phyloP scores from a whole-genome alignment of 2,888 invertebrate species.

The Drosophila leonis region DNA sequence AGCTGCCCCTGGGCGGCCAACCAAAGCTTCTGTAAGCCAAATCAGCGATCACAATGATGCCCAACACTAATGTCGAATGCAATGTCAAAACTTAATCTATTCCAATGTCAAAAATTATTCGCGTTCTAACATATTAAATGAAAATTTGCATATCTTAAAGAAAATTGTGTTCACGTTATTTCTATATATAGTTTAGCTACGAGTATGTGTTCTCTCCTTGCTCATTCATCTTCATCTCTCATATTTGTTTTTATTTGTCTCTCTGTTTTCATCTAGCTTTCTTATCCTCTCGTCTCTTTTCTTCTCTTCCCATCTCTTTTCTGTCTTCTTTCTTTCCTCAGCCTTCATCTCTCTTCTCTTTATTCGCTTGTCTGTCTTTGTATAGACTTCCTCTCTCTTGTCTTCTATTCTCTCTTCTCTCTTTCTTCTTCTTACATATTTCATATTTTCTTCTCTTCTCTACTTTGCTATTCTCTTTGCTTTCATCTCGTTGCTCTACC shows the following conservation, averaged over 20 bases:
- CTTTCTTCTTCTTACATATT: too few species aligned
- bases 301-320: background rate
- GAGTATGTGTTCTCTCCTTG: background rate
- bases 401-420: too few species aligned
- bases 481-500: too few species aligned
- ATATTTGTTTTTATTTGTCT: too few species aligned
- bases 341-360: too few species aligned
- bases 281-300: too few species aligned
- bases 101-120: background rate
- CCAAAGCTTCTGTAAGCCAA: background rate
- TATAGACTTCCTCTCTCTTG: background rate
- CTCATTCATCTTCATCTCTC: too few species aligned
- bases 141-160: background rate
- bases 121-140: background rate
- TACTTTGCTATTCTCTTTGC: background rate
- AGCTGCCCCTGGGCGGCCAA: background rate
- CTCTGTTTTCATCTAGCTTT: background rate
- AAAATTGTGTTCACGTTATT: background rate
- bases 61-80: background rate
- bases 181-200: background rate
- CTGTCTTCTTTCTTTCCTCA: too few species aligned
- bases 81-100: background rate
- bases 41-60: too few species aligned
- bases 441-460: background rate
- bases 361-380: too few species aligned